Evolutionary conservation across 2,113 vertebrate species (phyloP).

Genomic region (Eublepharis macularius): DNA sequence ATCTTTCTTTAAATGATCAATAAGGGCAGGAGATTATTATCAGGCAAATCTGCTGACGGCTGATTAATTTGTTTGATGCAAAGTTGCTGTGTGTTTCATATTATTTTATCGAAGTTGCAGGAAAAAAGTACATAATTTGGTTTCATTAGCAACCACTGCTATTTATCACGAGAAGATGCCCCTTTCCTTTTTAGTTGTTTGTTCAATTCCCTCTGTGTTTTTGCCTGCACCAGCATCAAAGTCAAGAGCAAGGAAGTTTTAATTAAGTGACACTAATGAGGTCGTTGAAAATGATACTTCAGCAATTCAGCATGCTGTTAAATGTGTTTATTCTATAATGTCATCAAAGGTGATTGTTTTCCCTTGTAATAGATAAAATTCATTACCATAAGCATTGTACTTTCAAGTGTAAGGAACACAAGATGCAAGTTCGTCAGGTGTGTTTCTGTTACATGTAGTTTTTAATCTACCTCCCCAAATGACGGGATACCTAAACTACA

Average conservation of each 20-base stretch:
- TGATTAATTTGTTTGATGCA: slow-evolving; percentile 90
- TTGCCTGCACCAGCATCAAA: slow-evolving; percentile 88
- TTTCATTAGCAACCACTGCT: slow-evolving; percentile 89
- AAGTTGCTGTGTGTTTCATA: slow-evolving; percentile 87
- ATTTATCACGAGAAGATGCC: slow-evolving; percentile 83
- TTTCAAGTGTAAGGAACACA: slow-evolving; percentile 75
- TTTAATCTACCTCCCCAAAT: slow-evolving; percentile 71
- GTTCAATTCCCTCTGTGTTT: slow-evolving; percentile 87
- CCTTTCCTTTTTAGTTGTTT: slow-evolving; percentile 76
- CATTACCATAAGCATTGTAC: slow-evolving; percentile 85
- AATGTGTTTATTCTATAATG: slow-evolving; percentile 95
- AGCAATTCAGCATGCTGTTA: slow-evolving; percentile 87
- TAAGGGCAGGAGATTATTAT: slow-evolving; percentile 86
- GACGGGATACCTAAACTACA: slow-evolving; percentile 68
- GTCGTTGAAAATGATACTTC: slow-evolving; percentile 91
- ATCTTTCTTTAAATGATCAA: slow-evolving; percentile 83
- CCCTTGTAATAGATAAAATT: slow-evolving; percentile 83
- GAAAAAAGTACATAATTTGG: slow-evolving; percentile 88
- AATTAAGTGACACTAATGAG: slow-evolving; percentile 97
- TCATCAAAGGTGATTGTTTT: slow-evolving; percentile 88
- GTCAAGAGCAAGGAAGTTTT: slow-evolving; percentile 92
- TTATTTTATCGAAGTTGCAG: slow-evolving; percentile 88
- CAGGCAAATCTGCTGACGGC: slow-evolving; percentile 81
- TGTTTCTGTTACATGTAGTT: slow-evolving; percentile 60
- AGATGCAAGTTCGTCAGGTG: slow-evolving; percentile 79